Percentiles rank a stretch among this genome's conserved stretches.
phyloP scores from a whole-genome alignment of 1,140 invertebrate genomes.

The Sitophilus oryzae region DNA sequence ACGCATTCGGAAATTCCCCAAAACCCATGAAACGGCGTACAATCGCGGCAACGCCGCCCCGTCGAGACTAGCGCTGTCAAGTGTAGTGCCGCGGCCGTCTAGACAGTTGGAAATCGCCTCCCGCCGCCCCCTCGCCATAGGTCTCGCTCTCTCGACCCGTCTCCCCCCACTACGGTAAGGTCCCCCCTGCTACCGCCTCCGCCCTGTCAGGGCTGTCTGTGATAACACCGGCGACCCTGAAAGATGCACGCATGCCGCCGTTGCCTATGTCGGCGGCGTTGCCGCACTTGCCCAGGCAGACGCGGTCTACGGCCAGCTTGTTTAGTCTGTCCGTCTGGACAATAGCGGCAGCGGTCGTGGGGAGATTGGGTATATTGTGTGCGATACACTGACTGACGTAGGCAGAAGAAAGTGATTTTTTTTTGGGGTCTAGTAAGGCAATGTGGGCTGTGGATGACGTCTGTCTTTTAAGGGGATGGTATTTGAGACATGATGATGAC shows the following conservation, averaged over 20 bases:
- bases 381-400: too few species aligned
- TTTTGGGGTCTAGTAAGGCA: too few species aligned
- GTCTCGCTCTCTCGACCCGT: neutral
- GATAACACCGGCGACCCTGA: slow-evolving; percentile 36
- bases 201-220: slow-evolving; percentile 30
- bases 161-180: neutral
- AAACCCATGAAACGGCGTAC: too few species aligned
- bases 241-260: slow-evolving; percentile 31
- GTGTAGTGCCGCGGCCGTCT: slow-evolving; percentile 35
- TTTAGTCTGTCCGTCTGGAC: slow-evolving; percentile 13
- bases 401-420: too few species aligned
- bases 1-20: too few species aligned
- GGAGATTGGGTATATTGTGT: too few species aligned
- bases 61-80: slow-evolving; percentile 27
- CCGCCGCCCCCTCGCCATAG: slow-evolving; percentile 7
- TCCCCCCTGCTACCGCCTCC: too few species aligned
- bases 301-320: slow-evolving; percentile 2
- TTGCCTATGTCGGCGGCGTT: slow-evolving; percentile 14
- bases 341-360: too few species aligned
- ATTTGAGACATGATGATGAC: too few species aligned
- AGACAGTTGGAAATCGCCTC: slow-evolving; percentile 33
- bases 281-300: slow-evolving; percentile 1
- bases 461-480: too few species aligned
- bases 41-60: neutral
- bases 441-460: too few species aligned